Percentiles rank a stretch among this genome's conserved stretches.
Evolutionary conservation across 1,140 invertebrate genomes (phyloP).

Genomic region (Batillaria attramentaria): DNA sequence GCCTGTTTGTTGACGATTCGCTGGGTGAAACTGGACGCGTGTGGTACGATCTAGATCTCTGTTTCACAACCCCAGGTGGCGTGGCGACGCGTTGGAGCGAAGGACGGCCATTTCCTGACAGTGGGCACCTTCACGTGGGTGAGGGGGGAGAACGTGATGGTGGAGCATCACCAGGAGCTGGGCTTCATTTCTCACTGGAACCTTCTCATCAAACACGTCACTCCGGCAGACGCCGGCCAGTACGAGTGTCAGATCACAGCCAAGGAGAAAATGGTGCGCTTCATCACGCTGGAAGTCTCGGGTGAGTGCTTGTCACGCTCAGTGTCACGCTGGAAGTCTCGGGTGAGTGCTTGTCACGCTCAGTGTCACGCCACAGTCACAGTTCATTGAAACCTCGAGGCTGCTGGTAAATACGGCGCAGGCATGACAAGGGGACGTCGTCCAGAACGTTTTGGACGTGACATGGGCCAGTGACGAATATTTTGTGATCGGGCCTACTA

Average conservation of each 20-base stretch:
- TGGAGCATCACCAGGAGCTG: constrained; percentile 72
- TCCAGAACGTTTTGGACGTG: no score
- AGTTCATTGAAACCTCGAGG: no score
- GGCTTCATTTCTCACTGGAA: constrained; percentile 43
- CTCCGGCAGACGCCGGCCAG: constrained; percentile 32
- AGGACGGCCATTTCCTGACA: constrained; percentile 40
- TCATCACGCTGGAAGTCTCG: constrained; percentile 32
- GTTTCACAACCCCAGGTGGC: constrained; percentile 42
- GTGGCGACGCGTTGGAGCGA: constrained; percentile 34
- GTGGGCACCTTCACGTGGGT: constrained; percentile 47
- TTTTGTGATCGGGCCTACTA: no score
- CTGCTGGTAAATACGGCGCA: no score
- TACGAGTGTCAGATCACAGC: constrained; percentile 52
- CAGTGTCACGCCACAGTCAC: no score
- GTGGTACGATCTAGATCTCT: no score
- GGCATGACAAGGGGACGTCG: no score
- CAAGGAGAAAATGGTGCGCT: constrained; percentile 33
- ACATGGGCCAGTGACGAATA: no score
- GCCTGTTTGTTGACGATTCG: background rate
- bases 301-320: constrained; percentile 13
- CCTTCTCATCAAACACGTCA: constrained; percentile 45
- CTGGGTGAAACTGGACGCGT: background rate
- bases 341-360: no score
- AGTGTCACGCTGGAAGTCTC: background rate
- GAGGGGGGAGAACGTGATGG: constrained; percentile 36